Conservation (phyloP, 2,113 vertebrate genomes). For the Dendrocopos noguchii region DNA sequence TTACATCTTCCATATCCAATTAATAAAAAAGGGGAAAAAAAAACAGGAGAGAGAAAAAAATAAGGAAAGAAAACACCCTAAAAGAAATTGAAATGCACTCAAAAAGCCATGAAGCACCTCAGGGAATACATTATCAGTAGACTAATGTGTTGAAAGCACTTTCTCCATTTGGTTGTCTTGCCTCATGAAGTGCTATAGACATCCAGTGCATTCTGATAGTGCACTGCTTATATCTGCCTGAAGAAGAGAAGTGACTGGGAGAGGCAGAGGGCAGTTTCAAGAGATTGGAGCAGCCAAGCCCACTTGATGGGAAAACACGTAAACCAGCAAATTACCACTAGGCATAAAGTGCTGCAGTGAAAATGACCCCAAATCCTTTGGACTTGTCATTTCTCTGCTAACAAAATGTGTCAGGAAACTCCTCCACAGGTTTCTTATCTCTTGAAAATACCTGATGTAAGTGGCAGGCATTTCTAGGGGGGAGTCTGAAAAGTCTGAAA, state of each 20-base stretch:
- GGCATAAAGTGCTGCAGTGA: neutral
- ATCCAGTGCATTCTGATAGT: neutral
- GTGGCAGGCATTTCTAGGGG: neutral
- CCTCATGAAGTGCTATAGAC: neutral
- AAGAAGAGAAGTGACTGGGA: neutral
- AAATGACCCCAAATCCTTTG: neutral
- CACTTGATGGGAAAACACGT: neutral
- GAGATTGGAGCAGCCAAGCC: neutral
- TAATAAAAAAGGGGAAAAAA: neutral
- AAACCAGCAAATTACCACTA: neutral
- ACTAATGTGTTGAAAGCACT: conserved; percentile 32
- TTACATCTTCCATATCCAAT: too few relatives aligned
- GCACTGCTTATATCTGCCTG: neutral
- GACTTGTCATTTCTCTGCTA: neutral
- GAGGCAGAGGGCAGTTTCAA: neutral
- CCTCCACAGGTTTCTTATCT: neutral
- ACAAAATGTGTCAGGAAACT: neutral
- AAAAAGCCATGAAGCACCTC: neutral
- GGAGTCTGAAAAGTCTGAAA: neutral
- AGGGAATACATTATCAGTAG: conserved; percentile 3
- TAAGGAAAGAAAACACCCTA: neutral
- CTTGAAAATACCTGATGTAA: neutral
- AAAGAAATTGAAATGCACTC: neutral
- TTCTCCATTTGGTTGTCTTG: conserved; percentile 13
- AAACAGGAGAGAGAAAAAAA: neutral